These are phyloP conservation scores for Andricus quercusramuli DNA, from an alignment of 2,888 invertebrate species.

Conservation along the genomic window DNA sequence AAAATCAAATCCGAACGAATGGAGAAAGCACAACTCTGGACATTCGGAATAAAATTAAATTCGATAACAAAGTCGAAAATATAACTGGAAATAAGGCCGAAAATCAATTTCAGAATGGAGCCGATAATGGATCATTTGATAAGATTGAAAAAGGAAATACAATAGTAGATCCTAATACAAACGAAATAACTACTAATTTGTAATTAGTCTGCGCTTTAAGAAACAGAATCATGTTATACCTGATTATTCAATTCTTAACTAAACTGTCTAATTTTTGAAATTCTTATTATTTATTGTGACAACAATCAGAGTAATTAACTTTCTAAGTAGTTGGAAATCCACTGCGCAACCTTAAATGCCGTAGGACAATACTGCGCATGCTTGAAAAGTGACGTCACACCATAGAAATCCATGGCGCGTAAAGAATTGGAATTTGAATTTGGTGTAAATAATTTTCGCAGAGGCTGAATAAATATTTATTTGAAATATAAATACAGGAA, in stretches of 20 bases:
- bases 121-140: not conserved
- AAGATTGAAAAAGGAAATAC: not conserved
- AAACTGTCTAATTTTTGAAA: not conserved
- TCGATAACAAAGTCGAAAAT: not conserved
- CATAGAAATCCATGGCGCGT: too few species aligned
- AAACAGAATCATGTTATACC: too few species aligned
- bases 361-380: not conserved
- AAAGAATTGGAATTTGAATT: too few species aligned
- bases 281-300: too few species aligned
- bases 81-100: too few species aligned
- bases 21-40: not conserved
- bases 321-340: not conserved
- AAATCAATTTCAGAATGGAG: too few species aligned
- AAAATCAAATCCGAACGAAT: not conserved
- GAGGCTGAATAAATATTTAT: too few species aligned
- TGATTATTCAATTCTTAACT: too few species aligned
- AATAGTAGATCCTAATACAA: not conserved
- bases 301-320: too few species aligned
- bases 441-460: too few species aligned
- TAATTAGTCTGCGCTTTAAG: not conserved
- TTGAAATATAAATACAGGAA: too few species aligned
- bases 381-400: not conserved
- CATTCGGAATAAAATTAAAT: not conserved
- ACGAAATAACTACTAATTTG: slow-evolving; percentile 1
- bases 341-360: not conserved